phyloP scores from a whole-genome alignment of 1,140 invertebrate species.

The Magallana ariakensis region DNA sequence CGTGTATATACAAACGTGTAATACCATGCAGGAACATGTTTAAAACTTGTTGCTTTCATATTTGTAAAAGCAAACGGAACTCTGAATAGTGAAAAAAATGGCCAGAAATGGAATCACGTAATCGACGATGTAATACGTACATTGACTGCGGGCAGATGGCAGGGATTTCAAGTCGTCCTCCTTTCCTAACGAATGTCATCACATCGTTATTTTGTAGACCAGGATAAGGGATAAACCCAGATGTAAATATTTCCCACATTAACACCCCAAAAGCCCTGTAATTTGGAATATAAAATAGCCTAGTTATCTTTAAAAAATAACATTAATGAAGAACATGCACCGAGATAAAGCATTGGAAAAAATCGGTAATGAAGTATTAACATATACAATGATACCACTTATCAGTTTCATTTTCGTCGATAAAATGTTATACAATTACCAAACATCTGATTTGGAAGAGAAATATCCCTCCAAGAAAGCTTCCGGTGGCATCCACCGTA shows the following conservation, averaged over 20 bases:
- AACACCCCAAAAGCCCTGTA: constrained; percentile 94
- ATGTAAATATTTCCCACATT: constrained; percentile 94
- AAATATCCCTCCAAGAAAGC: constrained; percentile 73
- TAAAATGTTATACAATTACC: constrained; percentile 82
- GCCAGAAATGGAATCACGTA: no score
- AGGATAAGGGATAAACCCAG: constrained; percentile 98
- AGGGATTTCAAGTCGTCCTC: constrained; percentile 90
- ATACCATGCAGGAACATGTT: no score
- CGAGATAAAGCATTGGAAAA: no score
- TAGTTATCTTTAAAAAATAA: not conserved
- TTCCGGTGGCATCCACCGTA: constrained; percentile 78
- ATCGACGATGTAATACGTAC: constrained; percentile 80
- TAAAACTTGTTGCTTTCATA: no score
- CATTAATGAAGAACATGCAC: no score
- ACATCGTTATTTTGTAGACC: constrained; percentile 96
- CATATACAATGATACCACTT: no score
- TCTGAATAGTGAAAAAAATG: no score
- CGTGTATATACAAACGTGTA: no score
- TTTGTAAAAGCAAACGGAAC: no score
- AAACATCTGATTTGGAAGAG: constrained; percentile 79
- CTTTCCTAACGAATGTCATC: constrained; percentile 94
- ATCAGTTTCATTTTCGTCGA: no score
- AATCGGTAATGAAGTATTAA: no score
- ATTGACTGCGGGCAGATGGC: constrained; percentile 88
- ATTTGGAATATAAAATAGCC: constrained; percentile 36